A percentile compares a stretch with the other conserved stretches of the same genome.
Evolutionary conservation across 1,140 invertebrate genomes (phyloP).

Genomic region (Pseudomyrmex sp.): DNA sequence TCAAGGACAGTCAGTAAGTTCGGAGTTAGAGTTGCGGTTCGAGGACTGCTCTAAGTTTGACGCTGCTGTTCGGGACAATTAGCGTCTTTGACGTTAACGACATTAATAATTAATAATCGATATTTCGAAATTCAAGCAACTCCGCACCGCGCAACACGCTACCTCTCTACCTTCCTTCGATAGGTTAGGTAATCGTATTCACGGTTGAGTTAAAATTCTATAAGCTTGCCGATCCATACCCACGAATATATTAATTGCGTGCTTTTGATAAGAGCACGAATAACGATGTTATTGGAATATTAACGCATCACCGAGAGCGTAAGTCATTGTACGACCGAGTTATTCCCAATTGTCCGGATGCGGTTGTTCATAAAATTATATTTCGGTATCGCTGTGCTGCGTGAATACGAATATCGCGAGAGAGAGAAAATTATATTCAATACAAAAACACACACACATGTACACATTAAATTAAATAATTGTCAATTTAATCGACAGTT

Average conservation of each 20-base stretch:
- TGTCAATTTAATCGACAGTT: not conserved
- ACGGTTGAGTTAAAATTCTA: slow-evolving; percentile 36
- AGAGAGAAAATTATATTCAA: not conserved
- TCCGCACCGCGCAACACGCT: not conserved
- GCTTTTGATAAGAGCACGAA: slow-evolving; percentile 48
- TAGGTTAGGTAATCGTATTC: slow-evolving; percentile 45
- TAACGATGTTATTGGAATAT: slow-evolving; percentile 42
- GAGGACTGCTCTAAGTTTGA: slow-evolving; percentile 57
- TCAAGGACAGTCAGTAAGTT: slow-evolving; percentile 59
- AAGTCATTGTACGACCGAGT: slow-evolving; percentile 32
- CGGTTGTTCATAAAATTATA: slow-evolving; percentile 21
- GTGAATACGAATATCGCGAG: not conserved
- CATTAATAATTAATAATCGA: slow-evolving; percentile 62
- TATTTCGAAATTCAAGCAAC: slow-evolving; percentile 54
- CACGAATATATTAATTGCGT: slow-evolving; percentile 52
- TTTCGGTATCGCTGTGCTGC: not conserved
- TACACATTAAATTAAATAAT: not conserved
- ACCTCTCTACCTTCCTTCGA: not conserved
- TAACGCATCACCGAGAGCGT: slow-evolving; percentile 28
- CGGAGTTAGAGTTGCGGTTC: slow-evolving; percentile 48
- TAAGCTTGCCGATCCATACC: slow-evolving; percentile 35
- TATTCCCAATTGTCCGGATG: slow-evolving; percentile 20
- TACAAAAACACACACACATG: not conserved
- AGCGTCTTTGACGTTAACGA: slow-evolving; percentile 60
- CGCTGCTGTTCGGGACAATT: slow-evolving; percentile 52